A percentile compares a stretch with the other conserved stretches of the same genome.
Evolutionary conservation across 2,797 vertebrate genomes (phyloP).

Genomic region (Paramormyrops hopkinsi): DNA sequence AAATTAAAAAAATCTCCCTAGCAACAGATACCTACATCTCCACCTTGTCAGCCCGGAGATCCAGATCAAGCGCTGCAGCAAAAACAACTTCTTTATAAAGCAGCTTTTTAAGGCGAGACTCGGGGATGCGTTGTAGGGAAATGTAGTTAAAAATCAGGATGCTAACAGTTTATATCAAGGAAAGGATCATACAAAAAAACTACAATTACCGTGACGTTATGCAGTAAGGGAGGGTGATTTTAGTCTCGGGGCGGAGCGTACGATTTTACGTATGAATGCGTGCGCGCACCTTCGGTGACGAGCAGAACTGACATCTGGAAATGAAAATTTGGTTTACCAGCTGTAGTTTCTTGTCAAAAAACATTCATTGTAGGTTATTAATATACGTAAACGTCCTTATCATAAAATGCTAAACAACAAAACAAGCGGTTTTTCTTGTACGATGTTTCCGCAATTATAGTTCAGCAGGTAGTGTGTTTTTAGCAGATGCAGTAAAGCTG

Average conservation of each 20-base stretch:
- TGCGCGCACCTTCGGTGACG: not conserved
- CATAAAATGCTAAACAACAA: not conserved
- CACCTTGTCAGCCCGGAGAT: slow-evolving; percentile 30
- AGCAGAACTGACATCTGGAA: not conserved
- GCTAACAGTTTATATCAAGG: not conserved
- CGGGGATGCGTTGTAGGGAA: slow-evolving; percentile 27
- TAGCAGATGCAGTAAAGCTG: not conserved
- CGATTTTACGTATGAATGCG: not conserved
- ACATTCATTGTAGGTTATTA: not conserved
- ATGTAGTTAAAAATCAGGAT: slow-evolving; percentile 35
- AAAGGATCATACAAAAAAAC: slow-evolving; percentile 11
- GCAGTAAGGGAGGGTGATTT: not conserved
- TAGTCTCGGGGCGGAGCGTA: not conserved
- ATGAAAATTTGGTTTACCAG: not conserved
- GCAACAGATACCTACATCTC: slow-evolving; percentile 36
- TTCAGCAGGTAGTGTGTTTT: not conserved
- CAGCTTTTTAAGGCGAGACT: slow-evolving; percentile 30
- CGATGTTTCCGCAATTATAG: not conserved
- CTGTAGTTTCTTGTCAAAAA: not conserved
- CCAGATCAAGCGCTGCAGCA: slow-evolving; percentile 36
- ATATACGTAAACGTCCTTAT: not conserved
- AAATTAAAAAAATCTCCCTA: slow-evolving; percentile 4
- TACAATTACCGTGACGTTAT: slow-evolving; percentile 29
- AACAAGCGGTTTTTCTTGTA: not conserved
- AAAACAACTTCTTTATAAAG: slow-evolving; percentile 49